Conservation (phyloP, 1,140 invertebrate species). For the Solenopsis fugax region DNA sequence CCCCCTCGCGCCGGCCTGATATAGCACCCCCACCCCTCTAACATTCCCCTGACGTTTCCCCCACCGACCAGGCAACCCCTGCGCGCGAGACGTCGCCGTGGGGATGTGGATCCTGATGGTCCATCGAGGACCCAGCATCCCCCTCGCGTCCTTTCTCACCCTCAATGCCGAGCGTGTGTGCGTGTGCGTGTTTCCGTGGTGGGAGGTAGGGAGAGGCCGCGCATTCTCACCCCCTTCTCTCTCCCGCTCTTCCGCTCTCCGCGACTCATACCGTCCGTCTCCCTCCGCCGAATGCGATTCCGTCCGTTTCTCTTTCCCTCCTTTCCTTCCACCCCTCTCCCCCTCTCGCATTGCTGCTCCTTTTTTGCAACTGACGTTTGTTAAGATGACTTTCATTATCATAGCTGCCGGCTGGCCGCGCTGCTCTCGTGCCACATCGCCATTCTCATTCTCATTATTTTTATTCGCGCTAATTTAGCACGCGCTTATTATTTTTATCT, state of each 20-base stretch:
- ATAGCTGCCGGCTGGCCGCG: slow-evolving; percentile 35
- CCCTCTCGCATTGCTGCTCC: slow-evolving; percentile 54
- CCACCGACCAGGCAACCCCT: slow-evolving; percentile 78
- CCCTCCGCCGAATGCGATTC: slow-evolving; percentile 22
- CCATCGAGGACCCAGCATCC: slow-evolving; percentile 68
- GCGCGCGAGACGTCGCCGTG: slow-evolving; percentile 70
- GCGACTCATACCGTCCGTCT: slow-evolving; percentile 39
- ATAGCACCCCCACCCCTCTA: slow-evolving; percentile 86
- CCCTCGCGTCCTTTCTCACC: slow-evolving; percentile 56
- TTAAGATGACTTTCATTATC: slow-evolving; percentile 65
- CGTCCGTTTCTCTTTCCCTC: background rate
- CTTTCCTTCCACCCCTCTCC: slow-evolving; percentile 1
- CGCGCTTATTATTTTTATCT: slow-evolving; percentile 39
- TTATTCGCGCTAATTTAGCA: slow-evolving; percentile 49
- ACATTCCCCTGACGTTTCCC: slow-evolving; percentile 77
- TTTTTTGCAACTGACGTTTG: slow-evolving; percentile 62
- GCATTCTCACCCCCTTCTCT: slow-evolving; percentile 44
- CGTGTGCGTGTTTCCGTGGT: background rate
- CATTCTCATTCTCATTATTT: slow-evolving; percentile 61
- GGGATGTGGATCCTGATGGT: slow-evolving; percentile 79
- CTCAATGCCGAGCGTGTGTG: background rate
- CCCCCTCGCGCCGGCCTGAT: slow-evolving; percentile 83
- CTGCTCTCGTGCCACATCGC: background rate
- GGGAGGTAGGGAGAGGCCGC: slow-evolving; percentile 22
- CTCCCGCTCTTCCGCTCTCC: too few relatives aligned